Evolutionary conservation across 92 coral and sea anemone genomes (phyloP), one percentile per base, ranked within the genome.

Genomic region (Meandrina meandrites): DNA sequence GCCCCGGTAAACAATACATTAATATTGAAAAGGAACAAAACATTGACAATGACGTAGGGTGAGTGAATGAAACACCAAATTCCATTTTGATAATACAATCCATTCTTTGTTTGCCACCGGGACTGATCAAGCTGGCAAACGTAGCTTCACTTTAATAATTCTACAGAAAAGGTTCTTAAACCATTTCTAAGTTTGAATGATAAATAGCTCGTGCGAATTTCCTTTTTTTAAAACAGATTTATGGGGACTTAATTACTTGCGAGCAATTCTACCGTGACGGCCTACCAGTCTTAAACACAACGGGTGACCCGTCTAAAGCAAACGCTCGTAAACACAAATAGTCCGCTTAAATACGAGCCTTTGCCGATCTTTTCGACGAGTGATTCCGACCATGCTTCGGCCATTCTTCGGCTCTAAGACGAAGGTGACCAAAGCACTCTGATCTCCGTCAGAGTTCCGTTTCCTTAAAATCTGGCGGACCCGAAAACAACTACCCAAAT

Each of bases 1-100:
- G 40, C 35, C 18, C 82, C 75, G 35, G 75, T 85, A 85, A 60
- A 85, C 88, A 77, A 17, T 45, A 28, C 80, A 85, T 85, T 85
- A 85, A 85, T 76, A 85, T 85, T 85, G 58, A 76, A 76, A 66
- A 66, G 88, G 22, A 28, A 9, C 64, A 60, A 64, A 85, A 77
- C 74, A 77, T 16, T 75, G 76, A 45, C 69, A 17, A 85, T 85
- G 88, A 85, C 88, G 88, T 85, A 85, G 82, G 36, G 18, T 77
- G 64, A 64, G 47, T 40, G 79, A 48, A 64, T 85, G 67, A 68
- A 85, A 67, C 58, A 79, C 85, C 80, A 70, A 80, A 86, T 86
- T 86, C 89, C 89, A 86, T 79, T 86, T 80, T 27, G 89, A 79
- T 86, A 77, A 86, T 58, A 86, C 89, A 86, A 86, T 86, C 79